A percentile compares a stretch with the other conserved stretches of the same genome.
phyloP scores from a whole-genome alignment of 2,113 vertebrate species.

The Parus major region DNA sequence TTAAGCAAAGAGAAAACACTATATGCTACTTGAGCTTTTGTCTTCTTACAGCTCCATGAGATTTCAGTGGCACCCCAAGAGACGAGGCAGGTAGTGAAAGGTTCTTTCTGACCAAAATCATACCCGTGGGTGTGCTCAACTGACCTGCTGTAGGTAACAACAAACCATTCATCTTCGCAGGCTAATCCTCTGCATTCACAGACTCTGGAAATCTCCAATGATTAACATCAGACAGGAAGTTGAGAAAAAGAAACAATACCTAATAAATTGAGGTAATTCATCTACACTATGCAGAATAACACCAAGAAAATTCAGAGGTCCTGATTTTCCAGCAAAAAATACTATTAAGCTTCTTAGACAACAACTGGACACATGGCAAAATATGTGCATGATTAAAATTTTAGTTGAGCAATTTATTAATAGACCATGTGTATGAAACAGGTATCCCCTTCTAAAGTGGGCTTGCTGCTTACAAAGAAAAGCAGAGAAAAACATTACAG shows the following conservation, averaged over 20 bases:
- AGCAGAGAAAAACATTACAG: neutral
- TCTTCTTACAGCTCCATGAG: neutral
- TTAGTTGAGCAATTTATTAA: neutral
- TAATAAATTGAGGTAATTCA: neutral
- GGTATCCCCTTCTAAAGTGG: neutral
- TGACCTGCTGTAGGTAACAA: neutral
- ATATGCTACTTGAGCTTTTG: neutral
- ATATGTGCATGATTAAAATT: rapidly evolving
- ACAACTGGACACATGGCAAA: neutral
- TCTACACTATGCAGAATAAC: neutral
- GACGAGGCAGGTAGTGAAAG: neutral
- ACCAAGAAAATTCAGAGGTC: neutral
- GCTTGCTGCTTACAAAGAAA: neutral
- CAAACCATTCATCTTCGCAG: neutral
- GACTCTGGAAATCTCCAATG: neutral
- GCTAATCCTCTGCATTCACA: neutral
- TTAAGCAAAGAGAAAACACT: neutral
- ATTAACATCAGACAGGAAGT: neutral
- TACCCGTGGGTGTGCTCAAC: neutral
- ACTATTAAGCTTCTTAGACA: neutral
- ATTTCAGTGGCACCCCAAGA: neutral
- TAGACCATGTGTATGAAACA: neutral
- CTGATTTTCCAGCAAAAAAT: neutral
- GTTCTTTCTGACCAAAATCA: neutral
- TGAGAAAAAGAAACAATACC: neutral